These are phyloP conservation scores for Sarcoramphus papa DNA, from an alignment of 2,797 vertebrate species.

Conservation along the genomic window DNA sequence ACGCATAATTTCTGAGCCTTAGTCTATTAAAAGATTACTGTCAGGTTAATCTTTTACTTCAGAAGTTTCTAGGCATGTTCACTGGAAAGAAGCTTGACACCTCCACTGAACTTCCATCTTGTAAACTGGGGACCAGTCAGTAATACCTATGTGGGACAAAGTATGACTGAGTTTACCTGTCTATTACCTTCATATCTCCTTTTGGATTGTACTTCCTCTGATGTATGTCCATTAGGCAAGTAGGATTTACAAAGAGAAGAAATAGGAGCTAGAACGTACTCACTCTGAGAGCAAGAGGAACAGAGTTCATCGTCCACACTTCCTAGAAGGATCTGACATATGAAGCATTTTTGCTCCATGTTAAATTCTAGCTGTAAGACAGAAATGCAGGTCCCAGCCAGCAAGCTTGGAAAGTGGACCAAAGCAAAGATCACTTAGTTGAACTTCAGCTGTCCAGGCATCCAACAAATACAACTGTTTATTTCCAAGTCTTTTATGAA, in stretches of 20 bases:
- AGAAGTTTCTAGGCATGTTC: neutral
- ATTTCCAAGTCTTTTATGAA: neutral
- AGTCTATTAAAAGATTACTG: neutral
- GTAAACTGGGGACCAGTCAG: neutral
- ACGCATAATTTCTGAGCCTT: neutral
- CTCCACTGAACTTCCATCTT: neutral
- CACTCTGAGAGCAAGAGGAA: neutral
- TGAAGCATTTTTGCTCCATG: neutral
- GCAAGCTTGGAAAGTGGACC: neutral
- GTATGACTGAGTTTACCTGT: neutral
- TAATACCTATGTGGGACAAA: neutral
- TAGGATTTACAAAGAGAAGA: neutral
- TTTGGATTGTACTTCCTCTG: neutral
- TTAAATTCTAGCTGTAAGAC: neutral
- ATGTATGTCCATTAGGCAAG: neutral
- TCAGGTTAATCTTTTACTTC: neutral
- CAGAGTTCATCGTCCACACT: neutral
- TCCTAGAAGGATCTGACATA: neutral
- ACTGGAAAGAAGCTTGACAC: neutral
- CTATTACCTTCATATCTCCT: neutral
- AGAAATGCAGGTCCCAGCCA: neutral
- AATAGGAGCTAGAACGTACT: neutral
- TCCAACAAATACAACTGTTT: neutral
- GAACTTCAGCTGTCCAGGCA: neutral
- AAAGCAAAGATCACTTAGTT: neutral